These are phyloP conservation scores for Atractosteus spatula DNA, from an alignment of 2,113 vertebrate species.

Conservation along the genomic window DNA sequence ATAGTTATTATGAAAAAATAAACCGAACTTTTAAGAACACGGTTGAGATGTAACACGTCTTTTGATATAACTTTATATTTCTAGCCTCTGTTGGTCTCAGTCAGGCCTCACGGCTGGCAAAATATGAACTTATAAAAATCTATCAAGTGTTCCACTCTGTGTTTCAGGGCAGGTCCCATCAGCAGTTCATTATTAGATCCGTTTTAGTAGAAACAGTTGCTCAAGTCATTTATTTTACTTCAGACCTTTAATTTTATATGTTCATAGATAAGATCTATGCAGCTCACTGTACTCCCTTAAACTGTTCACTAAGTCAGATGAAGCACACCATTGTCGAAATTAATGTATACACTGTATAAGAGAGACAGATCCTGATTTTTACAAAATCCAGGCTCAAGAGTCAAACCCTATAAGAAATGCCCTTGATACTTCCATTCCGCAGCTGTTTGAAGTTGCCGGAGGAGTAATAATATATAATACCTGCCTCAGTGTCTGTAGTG, in stretches of 20 bases:
- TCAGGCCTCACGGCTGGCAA: background rate
- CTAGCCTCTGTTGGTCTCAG: no score
- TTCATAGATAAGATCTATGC: conserved; percentile 6
- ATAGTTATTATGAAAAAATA: no score
- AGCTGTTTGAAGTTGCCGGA: conserved; percentile 55
- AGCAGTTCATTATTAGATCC: conserved; percentile 37
- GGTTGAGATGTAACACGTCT: no score
- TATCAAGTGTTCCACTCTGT: background rate
- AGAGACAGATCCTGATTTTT: conserved; percentile 53
- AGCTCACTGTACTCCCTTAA: conserved; percentile 21
- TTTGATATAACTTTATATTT: no score
- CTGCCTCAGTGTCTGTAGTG: conserved; percentile 53
- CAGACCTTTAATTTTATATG: conserved; percentile 20
- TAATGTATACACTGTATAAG: conserved; percentile 46
- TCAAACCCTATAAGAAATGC: conserved; percentile 55
- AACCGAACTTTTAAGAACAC: no score
- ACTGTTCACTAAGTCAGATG: conserved; percentile 50
- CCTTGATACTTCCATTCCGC: conserved; percentile 62
- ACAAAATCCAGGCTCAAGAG: conserved; percentile 63
- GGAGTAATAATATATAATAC: conserved; percentile 67
- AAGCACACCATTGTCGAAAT: conserved; percentile 57
- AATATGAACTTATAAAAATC: background rate
- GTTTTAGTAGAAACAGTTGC: conserved; percentile 38
- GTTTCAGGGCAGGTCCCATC: conserved; percentile 23
- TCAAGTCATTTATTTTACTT: conserved; percentile 11